Evolutionary conservation across 2,113 vertebrate species (phyloP).

Genomic region (Clupea harengus): DNA sequence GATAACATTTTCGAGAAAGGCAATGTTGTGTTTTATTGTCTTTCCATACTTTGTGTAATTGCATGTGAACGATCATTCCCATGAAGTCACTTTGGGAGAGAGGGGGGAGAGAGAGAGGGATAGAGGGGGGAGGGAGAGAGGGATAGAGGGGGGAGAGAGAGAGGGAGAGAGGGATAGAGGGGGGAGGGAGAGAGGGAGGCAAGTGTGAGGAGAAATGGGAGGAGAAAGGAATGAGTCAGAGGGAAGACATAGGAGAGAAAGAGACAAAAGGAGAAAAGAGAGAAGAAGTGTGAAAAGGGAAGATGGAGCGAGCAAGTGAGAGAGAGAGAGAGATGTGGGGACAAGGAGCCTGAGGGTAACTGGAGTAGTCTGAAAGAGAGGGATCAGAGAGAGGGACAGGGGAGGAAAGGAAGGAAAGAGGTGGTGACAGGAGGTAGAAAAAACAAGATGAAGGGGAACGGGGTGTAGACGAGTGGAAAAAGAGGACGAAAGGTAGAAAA

Average conservation of each 20-base stretch:
- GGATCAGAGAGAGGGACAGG: not conserved
- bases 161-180: too few relatives aligned
- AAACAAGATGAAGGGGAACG: constrained; percentile 24
- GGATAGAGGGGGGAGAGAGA: too few relatives aligned
- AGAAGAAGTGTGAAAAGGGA: not conserved
- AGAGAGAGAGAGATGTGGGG: not conserved
- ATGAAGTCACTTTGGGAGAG: not conserved
- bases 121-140: not conserved
- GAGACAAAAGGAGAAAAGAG: not conserved
- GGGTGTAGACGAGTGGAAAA: constrained; percentile 17
- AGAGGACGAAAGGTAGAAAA: constrained; percentile 17
- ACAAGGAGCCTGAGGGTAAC: not conserved
- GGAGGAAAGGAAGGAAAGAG: constrained; percentile 17
- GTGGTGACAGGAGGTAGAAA: constrained; percentile 36
- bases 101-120: not conserved
- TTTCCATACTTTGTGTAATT: not conserved
- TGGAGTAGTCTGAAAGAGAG: not conserved
- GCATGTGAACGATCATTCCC: not conserved
- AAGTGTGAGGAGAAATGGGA: not conserved
- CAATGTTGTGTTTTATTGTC: not conserved
- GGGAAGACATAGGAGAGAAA: not conserved
- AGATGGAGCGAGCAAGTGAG: not conserved
- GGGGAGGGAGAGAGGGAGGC: not conserved
- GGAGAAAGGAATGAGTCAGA: not conserved
- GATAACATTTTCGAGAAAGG: too few relatives aligned